Base-by-base conservation (phyloP, 1,140 invertebrate species). In the Drosophila repleta region DNA sequence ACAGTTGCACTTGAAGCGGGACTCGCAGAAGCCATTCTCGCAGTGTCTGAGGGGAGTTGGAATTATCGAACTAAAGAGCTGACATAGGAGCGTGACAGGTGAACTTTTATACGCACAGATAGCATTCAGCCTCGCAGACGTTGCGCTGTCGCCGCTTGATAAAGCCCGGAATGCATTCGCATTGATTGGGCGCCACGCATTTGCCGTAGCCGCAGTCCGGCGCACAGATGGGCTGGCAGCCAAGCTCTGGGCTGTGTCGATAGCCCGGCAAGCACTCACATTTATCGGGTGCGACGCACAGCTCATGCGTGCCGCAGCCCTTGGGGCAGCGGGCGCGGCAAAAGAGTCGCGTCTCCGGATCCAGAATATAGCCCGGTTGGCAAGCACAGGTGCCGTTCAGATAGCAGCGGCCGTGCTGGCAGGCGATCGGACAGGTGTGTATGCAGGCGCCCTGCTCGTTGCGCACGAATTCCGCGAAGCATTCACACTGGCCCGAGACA, bases 261-360 rank as follows among this genome's bases (percentile, higher is more conserved):
- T 94, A 94, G 43, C 94, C 94, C n/a, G 92, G 91, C 63, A 91
- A 92, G 67, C 94, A 95, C 13, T 92, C 90, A 81, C 95, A 95
- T 2, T 83, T 87, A 0, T 94, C 91, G 0, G 94, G 94, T 0
- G 92, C 93, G 4, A 90, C 76, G 76, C 95, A 95, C n/a, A 91
- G 79, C 57, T 91, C 87, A 49, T 91, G 75, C 6, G 74, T 77
- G 52, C 83, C 90, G 53, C 90, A 91, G 5, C 61, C 26, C 8
- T 57, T 53, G 5, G 61, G 15, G 39, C 90, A 91, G 1, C 73
- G 78, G 0, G 95, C 94, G 0, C 92, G 48, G 70, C 95, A 96
- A 52, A 76, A 91, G 45, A 74, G 90, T 24, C 77, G 90, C 55
- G 93, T 92, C 18, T 91, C 82, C 17, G 67, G 56, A 60, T 95